Base-by-base conservation (phyloP, 2,888 invertebrate species). In the Hyposoter didymator region DNA sequence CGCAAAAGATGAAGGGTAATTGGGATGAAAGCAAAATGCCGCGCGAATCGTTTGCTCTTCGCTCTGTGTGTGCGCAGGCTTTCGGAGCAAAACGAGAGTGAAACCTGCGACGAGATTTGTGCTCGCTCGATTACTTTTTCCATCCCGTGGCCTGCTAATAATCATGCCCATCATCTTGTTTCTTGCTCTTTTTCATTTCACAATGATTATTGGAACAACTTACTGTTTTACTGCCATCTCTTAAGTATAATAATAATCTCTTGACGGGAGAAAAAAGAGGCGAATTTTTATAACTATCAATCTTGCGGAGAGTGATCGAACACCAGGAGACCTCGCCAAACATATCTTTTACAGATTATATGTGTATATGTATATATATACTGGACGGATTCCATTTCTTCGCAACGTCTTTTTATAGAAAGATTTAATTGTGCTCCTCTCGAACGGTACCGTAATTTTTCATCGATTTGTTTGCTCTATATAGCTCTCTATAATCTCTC, bases 201-300 rank as follows among this genome's bases (percentile, higher is more conserved):
- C 69, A 62, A 74, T 52, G 64, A 75, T 75, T 32, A 81, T 67
- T 67, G 55, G 19, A 69, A 32, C 67, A 8, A 28, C 32, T 45
- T 22, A 55, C 39, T 70, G 32, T 59, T 62, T 67, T 35, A 79
- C 52, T 62, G 84, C 87, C 88, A 87, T 89, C 88, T 88, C 59
- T 90, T 88, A 80, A 81, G 83, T 82, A 62, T 62, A 84, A 86
- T 67, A 66, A 78, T 84, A 83, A 74, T 78, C 28, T 62, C 62
- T 78, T n/a, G 19, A 75, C 45, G 22, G 39, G 49, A 73, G 19
- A 66, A 43, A 74, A 78, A 75, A 7, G 43, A 70, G 45, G 22
- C 12, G 55, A 7, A 45, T 78, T 86, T 89, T 88, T 87, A 90
- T 89, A 87, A 64, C 49, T 69, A 74, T 78, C 67, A 35, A 78